Evolutionary conservation across 2,888 invertebrate genomes (phyloP).

Genomic region (Acronicta alni): DNA sequence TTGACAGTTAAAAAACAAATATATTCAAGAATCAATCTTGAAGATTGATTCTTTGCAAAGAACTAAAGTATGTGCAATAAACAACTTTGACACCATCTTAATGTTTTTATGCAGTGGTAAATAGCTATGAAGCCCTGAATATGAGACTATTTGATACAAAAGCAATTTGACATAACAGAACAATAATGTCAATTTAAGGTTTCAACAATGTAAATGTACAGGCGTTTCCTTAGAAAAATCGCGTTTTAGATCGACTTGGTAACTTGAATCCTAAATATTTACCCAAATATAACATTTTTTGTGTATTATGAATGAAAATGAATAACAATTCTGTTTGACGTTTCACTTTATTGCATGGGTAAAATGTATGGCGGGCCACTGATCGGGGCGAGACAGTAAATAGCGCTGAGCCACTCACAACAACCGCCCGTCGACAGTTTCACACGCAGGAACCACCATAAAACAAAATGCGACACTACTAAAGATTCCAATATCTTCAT

Average conservation of each 20-base stretch:
- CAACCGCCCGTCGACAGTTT: slow-evolving; percentile 15
- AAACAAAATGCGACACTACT: slow-evolving; percentile 57
- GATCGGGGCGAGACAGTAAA: slow-evolving; percentile 64
- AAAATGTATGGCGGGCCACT: slow-evolving; percentile 87
- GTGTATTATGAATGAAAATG: slow-evolving; percentile 62
- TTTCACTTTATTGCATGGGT: slow-evolving; percentile 84
- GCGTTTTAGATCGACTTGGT: slow-evolving; percentile 56
- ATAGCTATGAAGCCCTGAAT: slow-evolving; percentile 23
- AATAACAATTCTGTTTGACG: slow-evolving; percentile 83
- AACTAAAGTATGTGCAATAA: slow-evolving; percentile 58
- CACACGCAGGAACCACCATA: slow-evolving; percentile 34
- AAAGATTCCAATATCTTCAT: slow-evolving; percentile 72
- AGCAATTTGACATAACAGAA: slow-evolving; percentile 67
- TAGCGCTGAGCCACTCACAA: slow-evolving; percentile 53
- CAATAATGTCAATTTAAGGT: slow-evolving; percentile 67
- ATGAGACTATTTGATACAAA: slow-evolving; percentile 53
- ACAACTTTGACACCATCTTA: slow-evolving; percentile 21
- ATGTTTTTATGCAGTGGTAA: slow-evolving; percentile 14
- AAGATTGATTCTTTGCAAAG: too few relatives aligned
- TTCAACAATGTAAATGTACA: slow-evolving; percentile 54
- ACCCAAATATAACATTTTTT: slow-evolving; percentile 46
- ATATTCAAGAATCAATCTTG: slow-evolving; percentile 21
- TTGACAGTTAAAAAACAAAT: slow-evolving; percentile 45
- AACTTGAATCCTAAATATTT: slow-evolving; percentile 37
- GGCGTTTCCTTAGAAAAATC: slow-evolving; percentile 39